Base-by-base conservation (phyloP, 2,113 vertebrate genomes). In the Hippocampus guttulatus region DNA sequence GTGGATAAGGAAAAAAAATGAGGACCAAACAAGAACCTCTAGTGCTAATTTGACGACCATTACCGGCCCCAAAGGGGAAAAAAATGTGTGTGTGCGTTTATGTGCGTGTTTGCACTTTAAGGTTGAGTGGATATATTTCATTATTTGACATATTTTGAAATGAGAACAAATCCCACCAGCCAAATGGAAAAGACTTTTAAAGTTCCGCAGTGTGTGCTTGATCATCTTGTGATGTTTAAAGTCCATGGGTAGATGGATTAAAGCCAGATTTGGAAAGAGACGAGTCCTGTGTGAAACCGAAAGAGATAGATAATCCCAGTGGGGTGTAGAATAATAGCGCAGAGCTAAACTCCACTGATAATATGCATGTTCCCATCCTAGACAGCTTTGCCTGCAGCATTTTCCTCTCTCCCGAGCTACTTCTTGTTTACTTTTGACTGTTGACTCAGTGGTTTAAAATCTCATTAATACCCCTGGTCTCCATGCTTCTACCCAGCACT, bases 361-460 rank as follows among this genome's bases (percentile, higher is more conserved):
- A 80, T 87, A 75, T 80, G 76, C 70, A 25, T 68, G 68, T 79
- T 85, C 69, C 75, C 67, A 62, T 73, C 73, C 69, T 75, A 69
- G 71, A 43, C 1, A 27, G 72, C 79, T 75, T 79, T 43, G 63
- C 85, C 85, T 76, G 73, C 40, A 83, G 85, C 75, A 47, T 68
- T 72, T 38, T 64, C 70, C 64, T 54, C 64, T 65, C 61, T 77
- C 71, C 69, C 70, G 12, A 58, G 75, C 69, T 81, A 74, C 72
- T 85, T 52, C 72, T 81, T 88, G 82, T 90, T 88, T 84, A 87
- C 79, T 84, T 88, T 80, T 84, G 75, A 82, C 83, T 88, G 91
- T 92, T 91, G 85, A 89, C 92, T 92, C 81, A 89, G 83, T 64
- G 77, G 79, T 81, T 84, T 87, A 80, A 87, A 89, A 88, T 87